Percentiles rank a stretch among this genome's conserved stretches.
These are phyloP conservation scores for Mungos mungo DNA, from an alignment of 2,113 vertebrate genomes.

Conservation along the genomic window DNA sequence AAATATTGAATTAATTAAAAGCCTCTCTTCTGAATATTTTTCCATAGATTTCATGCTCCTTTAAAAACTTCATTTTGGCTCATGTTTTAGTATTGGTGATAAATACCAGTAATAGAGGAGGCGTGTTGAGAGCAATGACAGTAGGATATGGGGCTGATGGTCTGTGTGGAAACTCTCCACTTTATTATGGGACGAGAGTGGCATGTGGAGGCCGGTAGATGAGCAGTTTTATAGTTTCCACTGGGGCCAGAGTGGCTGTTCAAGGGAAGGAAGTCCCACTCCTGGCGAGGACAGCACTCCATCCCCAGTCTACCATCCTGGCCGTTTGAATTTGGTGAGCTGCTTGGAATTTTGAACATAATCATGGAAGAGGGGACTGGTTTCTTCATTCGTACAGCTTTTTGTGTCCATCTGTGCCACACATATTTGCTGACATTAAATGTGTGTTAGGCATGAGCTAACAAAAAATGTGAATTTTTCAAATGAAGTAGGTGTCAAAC, in stretches of 20 bases:
- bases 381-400: neutral
- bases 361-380: neutral
- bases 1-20: slow-evolving; percentile 58
- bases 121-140: neutral
- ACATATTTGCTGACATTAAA: neutral
- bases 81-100: neutral
- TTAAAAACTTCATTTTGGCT: slow-evolving; percentile 44
- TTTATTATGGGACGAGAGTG: neutral
- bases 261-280: neutral
- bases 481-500: neutral
- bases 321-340: neutral
- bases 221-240: neutral
- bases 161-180: neutral
- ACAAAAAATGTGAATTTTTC: neutral
- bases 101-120: neutral
- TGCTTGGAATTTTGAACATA: neutral
- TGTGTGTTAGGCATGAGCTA: neutral
- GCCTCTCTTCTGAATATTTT: slow-evolving; percentile 48
- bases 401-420: neutral
- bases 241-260: neutral
- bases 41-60: neutral
- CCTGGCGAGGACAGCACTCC: neutral
- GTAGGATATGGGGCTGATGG: neutral
- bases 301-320: neutral
- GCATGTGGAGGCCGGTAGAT: fast-evolving